Percentiles rank a stretch among this genome's conserved stretches.
These are phyloP conservation scores for Propithecus coquereli DNA, from an alignment of 2,113 vertebrate species.

Conservation along the genomic window DNA sequence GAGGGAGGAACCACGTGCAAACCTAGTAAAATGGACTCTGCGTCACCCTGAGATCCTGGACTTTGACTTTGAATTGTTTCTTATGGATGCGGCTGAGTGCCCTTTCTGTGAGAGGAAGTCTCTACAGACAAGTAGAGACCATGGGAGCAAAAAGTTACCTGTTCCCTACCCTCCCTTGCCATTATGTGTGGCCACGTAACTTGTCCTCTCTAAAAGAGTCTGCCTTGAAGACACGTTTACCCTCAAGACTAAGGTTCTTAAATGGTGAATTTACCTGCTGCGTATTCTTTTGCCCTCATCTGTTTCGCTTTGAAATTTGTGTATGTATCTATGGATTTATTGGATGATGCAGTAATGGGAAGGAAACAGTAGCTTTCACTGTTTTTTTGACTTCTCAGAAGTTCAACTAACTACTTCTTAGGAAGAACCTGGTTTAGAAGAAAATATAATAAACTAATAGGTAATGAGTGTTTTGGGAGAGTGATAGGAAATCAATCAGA, in stretches of 20 bases:
- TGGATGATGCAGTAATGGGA: not conserved
- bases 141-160: not conserved
- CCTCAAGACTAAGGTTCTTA: not conserved
- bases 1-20: not conserved
- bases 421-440: conserved; percentile 50
- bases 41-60: not conserved
- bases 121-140: not conserved
- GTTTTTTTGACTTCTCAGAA: conserved; percentile 12
- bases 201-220: not conserved
- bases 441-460: not conserved
- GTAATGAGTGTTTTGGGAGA: not conserved
- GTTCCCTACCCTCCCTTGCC: not conserved
- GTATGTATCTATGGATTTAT: not conserved
- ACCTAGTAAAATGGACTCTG: not conserved
- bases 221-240: not conserved
- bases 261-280: not conserved
- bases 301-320: not conserved
- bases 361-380: conserved; percentile 40
- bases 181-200: not conserved
- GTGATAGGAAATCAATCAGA: not conserved
- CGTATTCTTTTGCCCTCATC: not conserved
- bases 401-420: not conserved
- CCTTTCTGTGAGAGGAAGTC: not conserved
- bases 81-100: not conserved
- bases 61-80: not conserved